Base-by-base conservation (phyloP, 1,140 invertebrate genomes). In the Brachionus angularis region DNA sequence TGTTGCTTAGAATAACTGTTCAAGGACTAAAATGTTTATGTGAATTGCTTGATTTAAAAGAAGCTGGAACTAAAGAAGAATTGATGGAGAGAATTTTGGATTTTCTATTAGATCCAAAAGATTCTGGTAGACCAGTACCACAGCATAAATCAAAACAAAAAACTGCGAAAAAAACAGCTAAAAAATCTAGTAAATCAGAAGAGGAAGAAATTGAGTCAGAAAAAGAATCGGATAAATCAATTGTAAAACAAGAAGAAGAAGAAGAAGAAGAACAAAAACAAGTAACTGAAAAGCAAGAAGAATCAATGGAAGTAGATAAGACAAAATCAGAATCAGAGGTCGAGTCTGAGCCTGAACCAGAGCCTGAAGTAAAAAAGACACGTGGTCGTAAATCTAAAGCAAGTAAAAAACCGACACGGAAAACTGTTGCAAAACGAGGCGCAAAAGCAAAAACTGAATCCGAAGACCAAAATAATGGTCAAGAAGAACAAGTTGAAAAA, bases 41-140 rank as follows among this genome's bases (percentile, higher is more conserved):
- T 75, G 74, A 76, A 18, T 58, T 79, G 5, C 46, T 81, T 18
- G 78, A 77, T 58, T 31, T 80, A 12, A 77, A 80, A 46, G 73
- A 76, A 29, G 53, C 49, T 61, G 79, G 79, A 7, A 75, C 74
- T 10, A 81, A 81, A 64, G 76, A 77, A n/a, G 77, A 77, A 5
- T 73, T 82, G 1, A 61, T 79, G 1, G 73, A 74, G 0, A 74
- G 79, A 53, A 62, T 81, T 7, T 73, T 80, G 73, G 75, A 77
- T 5, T 82, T 79, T 72, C 72, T 82, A 2, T 25, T 79, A 55
- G 73, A 78, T 31, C 79, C 79, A 3, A 55, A 73, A 46, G 75
- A 75, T 61, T 76, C 76, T 14, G 79, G 78, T 5, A 75, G 76
- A 31, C 72, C 58, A 50, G 52, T 78, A 16, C 76, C 76, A 16